phyloP scores from a whole-genome alignment of 2,888 invertebrate genomes.

The Leucoptera coffeella region DNA sequence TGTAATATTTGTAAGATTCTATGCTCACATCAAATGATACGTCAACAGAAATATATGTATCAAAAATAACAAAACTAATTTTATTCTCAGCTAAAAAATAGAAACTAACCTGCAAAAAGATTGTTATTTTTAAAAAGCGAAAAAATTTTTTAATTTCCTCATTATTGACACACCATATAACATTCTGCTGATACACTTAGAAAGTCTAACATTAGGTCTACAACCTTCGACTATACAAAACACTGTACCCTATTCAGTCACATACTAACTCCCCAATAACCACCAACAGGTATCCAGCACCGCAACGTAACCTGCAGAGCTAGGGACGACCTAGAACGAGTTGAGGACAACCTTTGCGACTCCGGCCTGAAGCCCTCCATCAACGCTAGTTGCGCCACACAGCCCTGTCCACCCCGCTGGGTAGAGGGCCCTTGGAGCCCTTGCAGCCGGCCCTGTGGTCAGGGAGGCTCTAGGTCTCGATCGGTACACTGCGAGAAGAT shows the following conservation, averaged over 20 bases:
- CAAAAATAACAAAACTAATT: too few species aligned
- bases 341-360: slow-evolving; percentile 75
- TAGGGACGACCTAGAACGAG: slow-evolving; percentile 62
- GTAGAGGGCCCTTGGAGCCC: slow-evolving; percentile 69
- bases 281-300: slow-evolving; percentile 60
- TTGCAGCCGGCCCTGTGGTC: slow-evolving; percentile 79
- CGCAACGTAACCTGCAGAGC: slow-evolving; percentile 78
- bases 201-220: too few species aligned
- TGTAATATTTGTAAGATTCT: too few species aligned
- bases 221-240: not conserved
- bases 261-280: not conserved
- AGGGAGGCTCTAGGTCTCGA: slow-evolving; percentile 63
- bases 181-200: too few species aligned
- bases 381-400: slow-evolving; percentile 65
- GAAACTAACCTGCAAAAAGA: too few species aligned
- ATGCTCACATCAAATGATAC: too few species aligned
- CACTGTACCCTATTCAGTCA: not conserved
- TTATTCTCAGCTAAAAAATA: too few species aligned
- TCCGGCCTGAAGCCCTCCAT: slow-evolving; percentile 63
- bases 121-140: too few species aligned
- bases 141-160: too few species aligned
- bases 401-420: slow-evolving; percentile 80
- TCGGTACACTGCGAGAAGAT: slow-evolving; percentile 76
- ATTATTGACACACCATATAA: too few species aligned
- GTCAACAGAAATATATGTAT: too few species aligned